phyloP scores from a whole-genome alignment of 2,888 invertebrate genomes.

The Synergus gifuensis region DNA sequence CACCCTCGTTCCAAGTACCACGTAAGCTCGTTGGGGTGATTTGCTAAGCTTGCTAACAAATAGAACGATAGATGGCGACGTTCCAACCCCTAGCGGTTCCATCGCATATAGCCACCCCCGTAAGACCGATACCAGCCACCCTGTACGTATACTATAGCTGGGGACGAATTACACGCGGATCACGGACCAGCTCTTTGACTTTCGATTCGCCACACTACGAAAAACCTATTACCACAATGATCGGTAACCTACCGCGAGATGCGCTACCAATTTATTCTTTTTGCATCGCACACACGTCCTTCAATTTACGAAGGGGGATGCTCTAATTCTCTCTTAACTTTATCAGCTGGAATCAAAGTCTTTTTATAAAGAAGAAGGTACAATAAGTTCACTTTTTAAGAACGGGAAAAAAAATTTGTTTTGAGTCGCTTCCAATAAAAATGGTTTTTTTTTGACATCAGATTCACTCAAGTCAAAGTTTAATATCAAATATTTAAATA shows the following conservation, averaged over 20 bases:
- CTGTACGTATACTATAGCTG: slow-evolving; percentile 53
- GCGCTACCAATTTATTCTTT: slow-evolving; percentile 27
- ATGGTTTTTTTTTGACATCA: background rate
- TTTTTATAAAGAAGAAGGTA: background rate
- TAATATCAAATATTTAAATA: background rate
- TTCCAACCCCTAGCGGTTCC: slow-evolving; percentile 63
- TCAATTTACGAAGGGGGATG: slow-evolving; percentile 28
- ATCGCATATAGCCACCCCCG: slow-evolving; percentile 54
- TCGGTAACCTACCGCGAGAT: slow-evolving; percentile 37
- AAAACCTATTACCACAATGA: slow-evolving; percentile 55
- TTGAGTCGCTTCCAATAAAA: too few relatives aligned
- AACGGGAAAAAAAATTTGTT: too few relatives aligned
- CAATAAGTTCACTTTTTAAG: too few relatives aligned
- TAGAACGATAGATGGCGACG: slow-evolving; percentile 77
- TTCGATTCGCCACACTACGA: slow-evolving; percentile 72
- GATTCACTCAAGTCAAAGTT: background rate
- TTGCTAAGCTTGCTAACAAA: slow-evolving; percentile 78
- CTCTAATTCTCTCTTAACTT: background rate
- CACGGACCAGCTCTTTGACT: slow-evolving; percentile 67
- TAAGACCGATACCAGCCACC: slow-evolving; percentile 55
- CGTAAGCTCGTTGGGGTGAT: slow-evolving; percentile 76
- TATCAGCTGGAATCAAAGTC: slow-evolving; percentile 12
- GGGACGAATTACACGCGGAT: slow-evolving; percentile 75
- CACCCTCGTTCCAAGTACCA: slow-evolving; percentile 71
- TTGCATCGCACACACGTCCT: slow-evolving; percentile 36